Base-by-base conservation (phyloP, 2,797 vertebrate species). In the Melanotaenia maccullochi region DNA sequence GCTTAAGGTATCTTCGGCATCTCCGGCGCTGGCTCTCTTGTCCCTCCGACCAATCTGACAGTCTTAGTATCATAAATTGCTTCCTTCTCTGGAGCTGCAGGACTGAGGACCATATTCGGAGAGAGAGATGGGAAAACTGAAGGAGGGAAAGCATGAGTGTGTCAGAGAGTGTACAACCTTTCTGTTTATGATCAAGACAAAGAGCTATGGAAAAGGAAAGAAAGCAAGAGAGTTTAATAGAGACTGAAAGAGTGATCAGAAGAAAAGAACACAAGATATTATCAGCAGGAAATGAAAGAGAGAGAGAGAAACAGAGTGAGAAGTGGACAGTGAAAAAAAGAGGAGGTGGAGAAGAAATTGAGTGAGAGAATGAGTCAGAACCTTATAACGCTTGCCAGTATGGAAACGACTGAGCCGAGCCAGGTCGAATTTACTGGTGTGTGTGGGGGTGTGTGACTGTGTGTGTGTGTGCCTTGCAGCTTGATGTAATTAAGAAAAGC, bases 401-500 rank as follows among this genome's bases (percentile, higher is more conserved):
- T 91, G 91, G 90, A 93, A 93, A 93, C 64, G 71, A 85, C 70
- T 73, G n/a, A 68, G 68, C 56, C 68, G 67, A 87, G 84, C 89
- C 90, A 90, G 87, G 62, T 84, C 30, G 60, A 70, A 42, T 82
- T 82, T 66, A 83, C 40, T 78, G 20, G 61, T n/a, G 55, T 54
- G 54, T 62, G 69, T 58, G 60, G 69, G 75, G 64, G 71, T 79
- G 75, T 76, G 67, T 76, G 51, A 60, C 73, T 68, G 40, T 52
- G 64, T 75, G 67, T 75, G 67, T 76, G 69, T 78, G 62, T 64
- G 66, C 79, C 40, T 67, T 82, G 72, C 93, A 93, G 89, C 93
- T 94, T 93, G 93, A 92, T 93, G 47, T 90, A 83, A 93, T 93
- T 94, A 93, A 85, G 73, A 8, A 61, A 79, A 69, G 60, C 82